Evolutionary conservation across 2,888 invertebrate genomes (phyloP).

Genomic region (Vesta saturnalis): DNA sequence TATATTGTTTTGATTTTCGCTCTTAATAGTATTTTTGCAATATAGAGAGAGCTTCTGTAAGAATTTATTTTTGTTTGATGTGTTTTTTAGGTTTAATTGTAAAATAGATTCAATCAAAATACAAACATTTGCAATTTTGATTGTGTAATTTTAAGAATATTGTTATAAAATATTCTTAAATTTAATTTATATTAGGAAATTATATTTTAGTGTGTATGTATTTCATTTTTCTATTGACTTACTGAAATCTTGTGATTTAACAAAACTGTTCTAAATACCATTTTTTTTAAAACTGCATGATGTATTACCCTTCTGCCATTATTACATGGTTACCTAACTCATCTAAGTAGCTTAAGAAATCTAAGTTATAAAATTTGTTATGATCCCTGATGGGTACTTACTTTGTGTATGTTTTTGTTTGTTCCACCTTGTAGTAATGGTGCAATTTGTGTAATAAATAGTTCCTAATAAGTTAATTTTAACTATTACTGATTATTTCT

Average conservation of each 20-base stretch:
- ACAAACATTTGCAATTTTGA: neutral
- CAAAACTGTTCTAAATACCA: neutral
- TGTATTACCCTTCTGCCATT: conserved; percentile 21
- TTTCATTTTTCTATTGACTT: neutral
- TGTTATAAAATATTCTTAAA: conserved; percentile 9
- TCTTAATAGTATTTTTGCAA: conserved; percentile 16
- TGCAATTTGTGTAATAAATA: conserved; percentile 48
- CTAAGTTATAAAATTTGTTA: conserved; percentile 10
- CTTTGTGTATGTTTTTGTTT: conserved; percentile 19
- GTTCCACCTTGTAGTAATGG: conserved; percentile 44
- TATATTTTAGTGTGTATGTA: conserved; percentile 18
- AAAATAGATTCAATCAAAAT: conserved; percentile 1
- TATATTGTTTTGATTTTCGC: conserved; percentile 26
- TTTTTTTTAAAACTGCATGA: conserved; percentile 14
- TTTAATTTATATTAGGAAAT: neutral
- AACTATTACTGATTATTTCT: conserved; percentile 19
- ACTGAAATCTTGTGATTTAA: neutral
- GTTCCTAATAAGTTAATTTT: conserved; percentile 40
- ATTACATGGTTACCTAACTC: conserved; percentile 21
- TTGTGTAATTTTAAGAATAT: conserved; percentile 9
- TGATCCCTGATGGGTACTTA: conserved; percentile 2
- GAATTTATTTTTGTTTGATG: conserved; percentile 26
- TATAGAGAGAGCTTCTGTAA: conserved; percentile 24
- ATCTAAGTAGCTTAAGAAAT: neutral
- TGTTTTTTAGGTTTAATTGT: conserved; percentile 16